A percentile compares a stretch with the other conserved stretches of the same genome.
Evolutionary conservation across 2,797 vertebrate genomes (phyloP).

Genomic region (Dromococcyx pavoninus): DNA sequence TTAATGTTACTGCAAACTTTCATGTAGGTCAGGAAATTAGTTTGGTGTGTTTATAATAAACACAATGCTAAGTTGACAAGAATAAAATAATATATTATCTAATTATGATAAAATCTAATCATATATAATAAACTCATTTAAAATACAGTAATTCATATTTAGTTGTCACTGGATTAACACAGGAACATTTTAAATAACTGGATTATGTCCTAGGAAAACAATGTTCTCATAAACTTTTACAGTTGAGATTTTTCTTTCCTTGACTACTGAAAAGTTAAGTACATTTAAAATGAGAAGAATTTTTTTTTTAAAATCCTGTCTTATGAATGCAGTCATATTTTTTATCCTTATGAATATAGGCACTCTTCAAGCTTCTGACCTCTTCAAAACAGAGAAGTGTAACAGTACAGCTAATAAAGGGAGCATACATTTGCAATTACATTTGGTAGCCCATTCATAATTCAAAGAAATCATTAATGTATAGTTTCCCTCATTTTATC

Average conservation of each 20-base stretch:
- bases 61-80: slow-evolving; percentile 11
- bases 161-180: background rate
- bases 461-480: background rate
- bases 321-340: background rate
- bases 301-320: background rate
- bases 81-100: background rate
- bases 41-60: slow-evolving; percentile 26
- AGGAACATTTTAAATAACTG: background rate
- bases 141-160: slow-evolving; percentile 26
- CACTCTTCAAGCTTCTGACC: background rate
- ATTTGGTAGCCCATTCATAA: background rate
- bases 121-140: background rate
- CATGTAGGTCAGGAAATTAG: slow-evolving; percentile 2
- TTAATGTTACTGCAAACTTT: background rate
- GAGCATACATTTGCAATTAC: background rate
- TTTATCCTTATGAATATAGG: background rate
- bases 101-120: background rate
- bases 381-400: background rate
- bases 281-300: background rate
- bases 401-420: background rate
- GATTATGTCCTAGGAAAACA: slow-evolving; percentile 9
- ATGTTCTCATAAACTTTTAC: background rate
- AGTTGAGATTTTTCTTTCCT: background rate
- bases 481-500: background rate
- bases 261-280: background rate